Base-by-base conservation (phyloP, 1,140 invertebrate genomes). In the Orchesella cincta region DNA sequence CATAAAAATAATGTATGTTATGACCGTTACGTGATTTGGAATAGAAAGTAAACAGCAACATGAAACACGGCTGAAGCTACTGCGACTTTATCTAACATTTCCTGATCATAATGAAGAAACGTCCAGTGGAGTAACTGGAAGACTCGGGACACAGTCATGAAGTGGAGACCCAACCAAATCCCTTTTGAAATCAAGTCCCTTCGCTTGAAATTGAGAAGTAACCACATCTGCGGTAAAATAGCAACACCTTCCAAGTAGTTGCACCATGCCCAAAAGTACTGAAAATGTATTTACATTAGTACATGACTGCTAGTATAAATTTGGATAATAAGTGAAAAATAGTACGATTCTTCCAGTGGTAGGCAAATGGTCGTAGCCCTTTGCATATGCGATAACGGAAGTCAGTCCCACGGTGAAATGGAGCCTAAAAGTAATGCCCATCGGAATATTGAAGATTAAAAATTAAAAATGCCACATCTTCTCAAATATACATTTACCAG, bases 1-100 rank as follows among this genome's bases (percentile, higher is more conserved):
- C n/a, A n/a, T n/a, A n/a, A n/a, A n/a, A n/a, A n/a, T n/a, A n/a
- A n/a, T n/a, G n/a, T n/a, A n/a, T n/a, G n/a, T n/a, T n/a, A n/a
- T n/a, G n/a, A n/a, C n/a, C n/a, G n/a, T n/a, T n/a, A n/a, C n/a
- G n/a, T n/a, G n/a, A n/a, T n/a, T n/a, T n/a, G n/a, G n/a, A n/a
- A n/a, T n/a, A n/a, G n/a, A n/a, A n/a, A n/a, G n/a, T 57, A 57
- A n/a, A 23, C 54, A 16, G 14, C 54, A 5, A 57, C 5, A 23
- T 57, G 23, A 26, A 57, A 57, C 3, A 57, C n/a, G 26, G 54
- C 54, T n/a, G 54, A 57, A 57, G 54, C 54, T n/a, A 57, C 54
- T 57, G 54, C 54, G 3, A 57, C 3, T 18, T 5, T 5, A 26
- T 57, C 54, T 18, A 57, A 23, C 54, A 57, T 57, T 16, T 57